Conservation (phyloP, 23 tunicate species). For the Halocynthia aurantium region DNA sequence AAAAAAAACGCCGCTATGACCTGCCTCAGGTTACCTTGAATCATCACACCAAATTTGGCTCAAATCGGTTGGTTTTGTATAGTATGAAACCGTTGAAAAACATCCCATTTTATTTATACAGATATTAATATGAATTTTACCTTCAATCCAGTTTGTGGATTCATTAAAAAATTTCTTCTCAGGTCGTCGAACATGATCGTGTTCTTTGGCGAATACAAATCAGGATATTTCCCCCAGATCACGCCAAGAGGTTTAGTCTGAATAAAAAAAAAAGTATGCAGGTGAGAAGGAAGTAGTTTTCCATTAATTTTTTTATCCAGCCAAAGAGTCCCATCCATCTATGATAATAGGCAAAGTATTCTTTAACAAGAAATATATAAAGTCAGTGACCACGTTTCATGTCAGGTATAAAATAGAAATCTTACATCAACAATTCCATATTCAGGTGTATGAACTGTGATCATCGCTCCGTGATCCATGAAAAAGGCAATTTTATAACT, state of each 20-base stretch:
- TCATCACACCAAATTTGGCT: too few species aligned
- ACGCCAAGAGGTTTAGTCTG: constrained; percentile 89
- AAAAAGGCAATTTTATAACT: constrained; percentile 80
- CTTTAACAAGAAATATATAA: too few species aligned
- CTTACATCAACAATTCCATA: constrained; percentile 89
- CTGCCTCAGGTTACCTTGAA: too few species aligned
- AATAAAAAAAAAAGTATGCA: background rate
- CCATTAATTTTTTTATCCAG: too few species aligned
- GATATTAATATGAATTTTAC: constrained; percentile 14
- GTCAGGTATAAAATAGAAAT: constrained; percentile 2
- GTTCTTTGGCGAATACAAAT: background rate
- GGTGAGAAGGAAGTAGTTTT: too few species aligned
- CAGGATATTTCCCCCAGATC: constrained; percentile 87
- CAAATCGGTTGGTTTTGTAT: too few species aligned
- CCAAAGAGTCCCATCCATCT: too few species aligned
- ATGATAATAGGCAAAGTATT: too few species aligned
- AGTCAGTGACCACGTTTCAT: background rate
- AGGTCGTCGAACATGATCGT: constrained; percentile 96
- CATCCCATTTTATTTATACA: background rate
- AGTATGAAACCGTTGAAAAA: constrained; percentile 12
- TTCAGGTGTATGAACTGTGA: constrained; percentile 69
- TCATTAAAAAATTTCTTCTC: constrained; percentile 64
- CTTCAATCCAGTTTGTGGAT: constrained; percentile 88
- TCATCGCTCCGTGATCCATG: constrained; percentile 95
- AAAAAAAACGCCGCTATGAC: too few species aligned